Evolutionary conservation across 2,113 vertebrate species (phyloP), one percentile per base, ranked within the genome.

Genomic region (Papio anubis): DNA sequence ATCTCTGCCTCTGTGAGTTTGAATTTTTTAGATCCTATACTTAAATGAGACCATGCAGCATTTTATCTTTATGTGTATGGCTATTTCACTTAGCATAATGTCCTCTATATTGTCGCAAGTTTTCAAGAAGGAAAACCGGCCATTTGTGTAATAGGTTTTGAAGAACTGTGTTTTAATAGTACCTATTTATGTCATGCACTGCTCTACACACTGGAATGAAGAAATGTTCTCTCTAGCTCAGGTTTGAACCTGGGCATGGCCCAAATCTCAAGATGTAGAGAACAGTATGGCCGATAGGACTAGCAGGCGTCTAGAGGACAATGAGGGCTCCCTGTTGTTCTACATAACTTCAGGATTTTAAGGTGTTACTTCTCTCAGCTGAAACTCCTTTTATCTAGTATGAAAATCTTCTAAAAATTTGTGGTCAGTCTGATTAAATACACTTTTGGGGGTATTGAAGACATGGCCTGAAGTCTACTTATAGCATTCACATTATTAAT

Each of bases 291-390:
- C 89, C 38, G 70, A 20, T 14, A 73, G 52, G 48, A 83, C 50
- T 40, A 32, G 14, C 20, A 79, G 5, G 10, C 43, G 38, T 76
- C 73, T 64, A 4, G 6, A 43, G 0, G 9, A 61, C 1, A n/a
- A 0, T 32, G 10, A 45, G 12, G n/a, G 20, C 10, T 27, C 1
- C 23, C 3, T n/a, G 2, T 27, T 5, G 0, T 25, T 83, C 66
- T 52, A 17, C 14, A 21, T 20, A 55, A 84, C 4, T 21, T 83
- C 11, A n/a, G 2, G 4, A 6, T 23, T 1, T 27, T 8, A n/a
- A 45, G 3, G 18, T 55, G 17, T 35, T 45, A 17, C 57, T 82
- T 10, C 16, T 70, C 4, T 82, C 27, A 11, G 17, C 12, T 3
- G 79, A 75, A 70, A 75, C 20, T 68, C 27, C 4, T 1, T 35